Percentiles rank a stretch among this genome's conserved stretches.
phyloP scores from a whole-genome alignment of 2,113 vertebrate genomes.

The Alligator sinensis region DNA sequence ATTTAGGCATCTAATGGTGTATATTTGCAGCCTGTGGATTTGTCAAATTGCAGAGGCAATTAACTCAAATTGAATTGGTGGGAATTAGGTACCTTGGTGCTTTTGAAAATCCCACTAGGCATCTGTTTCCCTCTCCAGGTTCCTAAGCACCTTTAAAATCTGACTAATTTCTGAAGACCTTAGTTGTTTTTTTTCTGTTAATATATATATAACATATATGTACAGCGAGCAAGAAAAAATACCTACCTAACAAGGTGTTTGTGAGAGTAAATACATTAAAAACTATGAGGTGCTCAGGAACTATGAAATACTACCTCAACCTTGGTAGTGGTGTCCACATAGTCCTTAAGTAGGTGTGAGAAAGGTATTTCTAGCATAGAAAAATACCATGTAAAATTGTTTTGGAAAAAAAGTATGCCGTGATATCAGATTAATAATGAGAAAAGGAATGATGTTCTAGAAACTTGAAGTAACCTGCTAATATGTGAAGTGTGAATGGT shows the following conservation, averaged over 20 bases:
- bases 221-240: no score
- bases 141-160: no score
- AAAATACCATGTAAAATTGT: not conserved
- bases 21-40: not conserved
- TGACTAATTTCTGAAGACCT: no score
- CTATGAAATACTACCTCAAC: fast-evolving
- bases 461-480: not conserved
- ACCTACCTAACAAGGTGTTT: no score
- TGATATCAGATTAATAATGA: not conserved
- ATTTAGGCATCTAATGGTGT: not conserved
- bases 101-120: not conserved
- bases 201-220: no score
- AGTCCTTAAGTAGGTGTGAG: not conserved
- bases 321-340: not conserved
- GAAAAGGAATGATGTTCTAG: not conserved
- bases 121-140: no score
- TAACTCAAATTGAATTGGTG: not conserved
- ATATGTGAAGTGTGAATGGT: not conserved
- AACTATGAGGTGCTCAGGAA: no score
- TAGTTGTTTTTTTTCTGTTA: no score
- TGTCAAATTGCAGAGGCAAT: not conserved
- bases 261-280: no score
- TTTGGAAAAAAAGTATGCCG: not conserved
- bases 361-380: not conserved
- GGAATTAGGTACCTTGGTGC: not conserved